phyloP scores from a whole-genome alignment of 2,888 invertebrate genomes.

The Cyaniris semiargus region DNA sequence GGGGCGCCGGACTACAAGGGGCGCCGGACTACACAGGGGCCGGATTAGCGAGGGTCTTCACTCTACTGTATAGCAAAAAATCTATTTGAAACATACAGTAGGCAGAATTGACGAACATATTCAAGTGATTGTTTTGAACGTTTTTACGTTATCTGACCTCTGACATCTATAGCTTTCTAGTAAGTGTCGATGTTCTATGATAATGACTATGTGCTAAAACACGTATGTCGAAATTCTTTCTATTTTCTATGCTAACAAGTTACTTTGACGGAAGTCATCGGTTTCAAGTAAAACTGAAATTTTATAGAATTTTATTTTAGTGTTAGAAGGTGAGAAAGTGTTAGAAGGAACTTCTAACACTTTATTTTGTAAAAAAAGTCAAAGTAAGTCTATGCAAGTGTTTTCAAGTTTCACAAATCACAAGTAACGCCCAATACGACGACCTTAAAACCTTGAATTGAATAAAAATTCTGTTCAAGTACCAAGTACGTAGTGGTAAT shows the following conservation, averaged over 20 bases:
- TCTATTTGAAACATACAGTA: neutral
- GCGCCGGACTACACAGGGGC: too few relatives aligned
- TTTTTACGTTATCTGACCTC: constrained; percentile 24
- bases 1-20: too few relatives aligned
- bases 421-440: too few relatives aligned
- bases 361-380: neutral
- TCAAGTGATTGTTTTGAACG: neutral
- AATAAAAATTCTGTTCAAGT: neutral
- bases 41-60: too few relatives aligned
- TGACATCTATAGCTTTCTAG: constrained; percentile 24
- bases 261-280: neutral
- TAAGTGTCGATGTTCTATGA: constrained; percentile 22
- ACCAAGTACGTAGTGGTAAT: constrained; percentile 2
- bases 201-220: constrained; percentile 27
- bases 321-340: too few relatives aligned
- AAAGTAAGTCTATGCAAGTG: neutral
- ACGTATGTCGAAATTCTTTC: constrained; percentile 24
- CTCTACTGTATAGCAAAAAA: too few relatives aligned
- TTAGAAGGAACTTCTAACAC: neutral
- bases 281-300: neutral
- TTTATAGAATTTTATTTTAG: neutral
- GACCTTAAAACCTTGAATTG: neutral
- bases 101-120: neutral
- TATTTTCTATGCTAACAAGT: neutral
- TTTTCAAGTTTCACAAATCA: neutral